Base-by-base conservation (phyloP, 2,888 invertebrate species). In the Drosophila bunnanda region DNA sequence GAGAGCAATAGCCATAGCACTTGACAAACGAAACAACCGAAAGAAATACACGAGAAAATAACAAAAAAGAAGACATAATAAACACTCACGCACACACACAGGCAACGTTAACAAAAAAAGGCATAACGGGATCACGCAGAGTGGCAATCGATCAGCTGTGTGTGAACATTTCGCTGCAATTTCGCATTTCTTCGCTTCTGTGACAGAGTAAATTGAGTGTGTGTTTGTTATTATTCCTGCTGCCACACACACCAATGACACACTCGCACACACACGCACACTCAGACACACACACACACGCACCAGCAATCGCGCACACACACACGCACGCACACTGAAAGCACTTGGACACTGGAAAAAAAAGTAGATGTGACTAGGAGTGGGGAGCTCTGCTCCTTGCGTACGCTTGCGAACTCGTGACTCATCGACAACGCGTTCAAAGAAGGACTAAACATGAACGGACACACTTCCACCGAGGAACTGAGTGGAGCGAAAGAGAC, bases 401-500 rank as follows among this genome's bases (percentile, higher is more conserved):
- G 72, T 79, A 87, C 79, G 73, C 70, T 38, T 41, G 73, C 64
- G 69, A 54, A 60, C 53, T 70, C 20, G 68, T 77, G 78, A 90
- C 90, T 81, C 82, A 80, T 75, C 78, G 74, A 76, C 64, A 80
- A 75, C 81, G 82, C 88, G 86, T 85, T 66, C 81, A 76, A 88
- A 76, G 75, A 76, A 85, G 89, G 81, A 88, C 88, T 88, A 64
- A 64, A 60, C 38, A 25, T 39, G 30, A 25, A 60, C 39, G 25
- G 41, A 48, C 46, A 56, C 57, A 28, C 57, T 28, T 13, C 44
- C 56, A 20, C n/a, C 13, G 22, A 36, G 22, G 30, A 39, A 64
- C 64, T 50, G 41, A 50, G 64, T n/a, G 39, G 30, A 22, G 36
- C 36, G 30, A 58, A 32, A 30, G 48, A 34, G 61, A 64, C 10